phyloP scores from a whole-genome alignment of 92 coral and sea anemone species.

The Actinernus sp. region DNA sequence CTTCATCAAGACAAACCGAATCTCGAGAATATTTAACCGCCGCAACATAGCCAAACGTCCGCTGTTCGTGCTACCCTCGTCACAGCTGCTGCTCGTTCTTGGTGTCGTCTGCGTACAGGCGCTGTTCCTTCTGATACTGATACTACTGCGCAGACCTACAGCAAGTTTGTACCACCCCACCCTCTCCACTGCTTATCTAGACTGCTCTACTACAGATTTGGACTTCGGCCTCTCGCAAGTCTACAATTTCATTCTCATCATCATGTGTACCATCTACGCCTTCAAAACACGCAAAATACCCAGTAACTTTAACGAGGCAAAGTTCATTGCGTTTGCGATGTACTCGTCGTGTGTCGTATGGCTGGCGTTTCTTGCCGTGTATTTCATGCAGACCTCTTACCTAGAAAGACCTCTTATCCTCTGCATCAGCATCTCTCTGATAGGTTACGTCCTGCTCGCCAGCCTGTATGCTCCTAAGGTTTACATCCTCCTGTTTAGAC shows the following conservation, averaged over 20 bases:
- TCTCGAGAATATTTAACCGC: conserved; percentile 96
- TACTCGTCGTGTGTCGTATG: conserved; percentile 94
- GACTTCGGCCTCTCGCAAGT: conserved; percentile 98
- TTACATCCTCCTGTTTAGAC: conserved; percentile 85
- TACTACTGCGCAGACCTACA: conserved; percentile 75
- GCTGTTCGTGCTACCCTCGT: conserved; percentile 89
- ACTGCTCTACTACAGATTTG: conserved; percentile 79
- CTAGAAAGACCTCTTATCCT: conserved; percentile 76
- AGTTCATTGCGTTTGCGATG: conserved; percentile 98
- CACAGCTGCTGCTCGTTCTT: conserved; percentile 83
- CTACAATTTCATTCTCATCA: conserved; percentile 90
- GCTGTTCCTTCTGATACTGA: conserved; percentile 77
- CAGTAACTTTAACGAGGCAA: conserved; percentile 98
- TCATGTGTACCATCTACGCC: conserved; percentile 94
- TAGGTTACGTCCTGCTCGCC: conserved; percentile 88
- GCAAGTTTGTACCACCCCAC: conserved; percentile 73
- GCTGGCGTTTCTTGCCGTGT: conserved; percentile 92
- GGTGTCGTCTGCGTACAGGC: conserved; percentile 91
- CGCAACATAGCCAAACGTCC: conserved; percentile 91
- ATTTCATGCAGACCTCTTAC: conserved; percentile 78
- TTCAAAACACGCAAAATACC: conserved; percentile 97
- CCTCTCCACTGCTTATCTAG: conserved; percentile 71
- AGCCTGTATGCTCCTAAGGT: conserved; percentile 93
- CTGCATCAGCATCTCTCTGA: conserved; percentile 86
- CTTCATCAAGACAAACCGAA: conserved; percentile 94